These are phyloP conservation scores for Sminthurides aquaticus DNA, from an alignment of 2,888 invertebrate genomes.

Conservation along the genomic window DNA sequence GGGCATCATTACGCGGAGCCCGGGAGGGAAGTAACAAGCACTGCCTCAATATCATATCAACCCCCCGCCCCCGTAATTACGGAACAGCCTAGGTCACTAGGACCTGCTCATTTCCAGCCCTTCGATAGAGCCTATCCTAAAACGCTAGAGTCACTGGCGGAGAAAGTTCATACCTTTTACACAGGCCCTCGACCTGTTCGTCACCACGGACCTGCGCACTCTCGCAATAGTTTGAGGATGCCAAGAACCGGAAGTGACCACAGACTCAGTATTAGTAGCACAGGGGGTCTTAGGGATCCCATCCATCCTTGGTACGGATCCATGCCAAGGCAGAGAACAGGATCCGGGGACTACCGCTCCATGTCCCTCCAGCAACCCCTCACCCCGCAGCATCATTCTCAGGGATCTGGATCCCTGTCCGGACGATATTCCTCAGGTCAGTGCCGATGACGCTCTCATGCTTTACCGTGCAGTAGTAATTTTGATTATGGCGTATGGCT, in stretches of 20 bases:
- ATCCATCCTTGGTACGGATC: slow-evolving; percentile 40
- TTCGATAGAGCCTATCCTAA: slow-evolving; percentile 80
- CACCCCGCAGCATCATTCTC: slow-evolving; percentile 27
- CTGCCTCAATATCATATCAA: slow-evolving; percentile 61
- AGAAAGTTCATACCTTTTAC: slow-evolving; percentile 85
- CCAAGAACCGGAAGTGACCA: slow-evolving; percentile 88
- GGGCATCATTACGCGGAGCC: slow-evolving; percentile 47
- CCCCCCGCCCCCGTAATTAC: slow-evolving; percentile 75
- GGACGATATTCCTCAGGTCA: slow-evolving; percentile 41
- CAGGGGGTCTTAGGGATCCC: slow-evolving; percentile 27
- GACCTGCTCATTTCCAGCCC: slow-evolving; percentile 71
- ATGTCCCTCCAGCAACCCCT: slow-evolving; percentile 20
- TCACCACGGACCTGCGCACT: slow-evolving; percentile 32
- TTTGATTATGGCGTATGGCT: no score
- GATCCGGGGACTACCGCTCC: slow-evolving; percentile 29
- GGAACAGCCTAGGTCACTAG: slow-evolving; percentile 73
- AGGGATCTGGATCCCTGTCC: slow-evolving; percentile 1
- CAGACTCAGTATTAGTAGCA: slow-evolving; percentile 49
- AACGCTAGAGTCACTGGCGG: slow-evolving; percentile 81
- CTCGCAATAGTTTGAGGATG: slow-evolving; percentile 41
- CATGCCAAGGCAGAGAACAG: slow-evolving; percentile 40
- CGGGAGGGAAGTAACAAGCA: slow-evolving; percentile 48
- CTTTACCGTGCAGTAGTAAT: no score
- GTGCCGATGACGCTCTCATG: background rate
- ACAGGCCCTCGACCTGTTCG: slow-evolving; percentile 49